Evolutionary conservation across 1,140 invertebrate species (phyloP).

Genomic region (Drosophila kurseongensis): DNA sequence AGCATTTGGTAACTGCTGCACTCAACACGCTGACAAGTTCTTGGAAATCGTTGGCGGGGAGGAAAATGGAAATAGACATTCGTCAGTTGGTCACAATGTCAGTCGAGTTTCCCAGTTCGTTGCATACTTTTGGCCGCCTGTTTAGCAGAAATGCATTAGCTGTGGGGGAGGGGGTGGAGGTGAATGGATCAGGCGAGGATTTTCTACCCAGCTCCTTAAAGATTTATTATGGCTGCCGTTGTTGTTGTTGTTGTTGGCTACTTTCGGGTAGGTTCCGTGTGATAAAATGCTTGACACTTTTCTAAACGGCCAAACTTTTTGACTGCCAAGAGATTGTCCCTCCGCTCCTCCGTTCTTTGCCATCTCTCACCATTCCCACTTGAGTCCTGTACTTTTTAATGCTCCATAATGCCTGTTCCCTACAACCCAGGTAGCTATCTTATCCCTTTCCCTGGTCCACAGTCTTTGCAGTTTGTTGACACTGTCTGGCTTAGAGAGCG

Average conservation of each 20-base stretch:
- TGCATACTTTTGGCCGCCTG: conserved; percentile 72
- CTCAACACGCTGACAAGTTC: conserved; percentile 80
- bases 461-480: conserved; percentile 76
- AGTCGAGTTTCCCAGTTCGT: conserved; percentile 49
- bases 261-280: conserved; percentile 49
- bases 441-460: conserved; percentile 11
- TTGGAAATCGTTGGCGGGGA: conserved; percentile 47
- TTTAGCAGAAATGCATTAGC: conserved; percentile 66
- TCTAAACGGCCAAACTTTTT: conserved; percentile 81
- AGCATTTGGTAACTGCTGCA: conserved; percentile 59
- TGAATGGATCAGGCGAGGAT: neutral
- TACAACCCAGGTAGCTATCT: neutral
- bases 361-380: neutral
- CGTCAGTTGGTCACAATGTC: conserved; percentile 38
- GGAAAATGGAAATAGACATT: conserved; percentile 14
- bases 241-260: conserved; percentile 53
- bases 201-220: conserved; percentile 38
- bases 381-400: conserved; percentile 63
- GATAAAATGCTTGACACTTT: conserved; percentile 83
- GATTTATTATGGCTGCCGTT: conserved; percentile 66
- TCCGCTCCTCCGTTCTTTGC: conserved; percentile 7
- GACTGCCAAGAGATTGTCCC: conserved; percentile 73
- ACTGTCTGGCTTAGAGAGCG: conserved; percentile 78
- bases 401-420: conserved; percentile 63
- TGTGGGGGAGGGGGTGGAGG: neutral